Base-by-base conservation (phyloP, 2,797 vertebrate genomes). In the Sorex maritimensis region DNA sequence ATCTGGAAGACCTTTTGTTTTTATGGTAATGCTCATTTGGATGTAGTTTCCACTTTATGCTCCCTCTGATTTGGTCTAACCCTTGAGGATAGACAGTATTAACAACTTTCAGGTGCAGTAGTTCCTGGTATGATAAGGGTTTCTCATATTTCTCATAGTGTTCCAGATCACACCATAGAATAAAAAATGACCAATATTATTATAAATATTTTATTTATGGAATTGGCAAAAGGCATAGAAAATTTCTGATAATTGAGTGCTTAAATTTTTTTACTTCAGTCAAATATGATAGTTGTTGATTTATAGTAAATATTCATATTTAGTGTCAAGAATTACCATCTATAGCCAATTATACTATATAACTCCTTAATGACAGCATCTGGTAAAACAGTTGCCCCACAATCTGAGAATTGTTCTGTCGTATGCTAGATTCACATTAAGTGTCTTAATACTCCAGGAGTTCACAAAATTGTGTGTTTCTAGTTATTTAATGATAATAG, bases 261-360 rank as follows among this genome's bases (percentile, higher is more conserved):
- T 26, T 78, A 81, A 14, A 21, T 52, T 69, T 49, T 88, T 34
- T 44, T 88, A 79, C 55, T 85, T 85, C 81, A 26, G 91, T 63
- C 34, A 88, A 80, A 49, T 30, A 8, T 69, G 72, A 91, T 73
- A 79, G 13, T 8, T 61, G 5, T 67, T 68, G 58, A 78, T 77
- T 91, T 34, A 91, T 24, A 89, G 46, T 81, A 65, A 85, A 78
- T 91, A 92, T 81, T 34, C 85, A 69, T 23, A 81, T 81, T 68
- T 24, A 77, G 19, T 93, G 67, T 86, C 5, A 91, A 81, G 30
- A 63, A 58, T 44, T 8, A 61, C 46, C 34, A 79, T 58, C 38
- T 30, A 63, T 65, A 26, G 14, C 1, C 26, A 67, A 77, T 30
- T 81, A 46, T 81, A 28, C 21, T 10, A 61, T 6, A 41, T 63